Percentiles rank a stretch among this genome's conserved stretches.
Conservation (phyloP, 2,797 vertebrate genomes). For the Danio tinwini region DNA sequence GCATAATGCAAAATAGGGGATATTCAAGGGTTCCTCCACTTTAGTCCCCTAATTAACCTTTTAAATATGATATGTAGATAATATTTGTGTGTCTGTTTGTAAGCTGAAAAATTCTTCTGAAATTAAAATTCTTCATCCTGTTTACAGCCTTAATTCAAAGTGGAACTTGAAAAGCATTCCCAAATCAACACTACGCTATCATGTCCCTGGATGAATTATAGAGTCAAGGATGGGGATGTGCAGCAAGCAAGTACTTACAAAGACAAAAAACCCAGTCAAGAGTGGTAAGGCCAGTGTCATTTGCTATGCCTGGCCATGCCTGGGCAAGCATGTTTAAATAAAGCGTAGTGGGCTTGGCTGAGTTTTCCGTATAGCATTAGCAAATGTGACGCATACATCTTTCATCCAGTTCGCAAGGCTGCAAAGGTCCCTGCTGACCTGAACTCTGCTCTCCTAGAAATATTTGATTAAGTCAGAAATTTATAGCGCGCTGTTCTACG, state of each 20-base stretch:
- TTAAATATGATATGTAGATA: no score
- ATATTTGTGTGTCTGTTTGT: no score
- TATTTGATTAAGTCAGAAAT: slow-evolving; percentile 67
- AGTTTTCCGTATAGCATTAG: slow-evolving; percentile 51
- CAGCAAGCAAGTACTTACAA: slow-evolving; percentile 4
- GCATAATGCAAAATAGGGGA: no score
- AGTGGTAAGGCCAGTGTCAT: neutral
- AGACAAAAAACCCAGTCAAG: slow-evolving; percentile 8
- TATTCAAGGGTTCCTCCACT: no score
- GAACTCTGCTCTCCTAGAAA: slow-evolving; percentile 58
- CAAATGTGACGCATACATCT: slow-evolving; percentile 21
- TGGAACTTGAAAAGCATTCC: neutral
- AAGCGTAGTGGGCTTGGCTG: slow-evolving; percentile 23
- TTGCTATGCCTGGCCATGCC: slow-evolving; percentile 32
- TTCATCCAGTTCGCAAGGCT: slow-evolving; percentile 20
- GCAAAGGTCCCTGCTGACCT: slow-evolving; percentile 36
- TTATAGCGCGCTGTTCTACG: slow-evolving; percentile 58
- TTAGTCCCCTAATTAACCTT: no score
- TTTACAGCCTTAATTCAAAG: neutral
- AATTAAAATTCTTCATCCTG: neutral
- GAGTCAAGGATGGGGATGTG: slow-evolving; percentile 10
- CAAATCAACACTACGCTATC: neutral
- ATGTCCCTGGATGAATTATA: neutral
- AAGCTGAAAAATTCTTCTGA: no score
- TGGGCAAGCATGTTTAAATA: slow-evolving; percentile 45